phyloP scores from a whole-genome alignment of 2,113 vertebrate genomes.

The Merops nubicus region DNA sequence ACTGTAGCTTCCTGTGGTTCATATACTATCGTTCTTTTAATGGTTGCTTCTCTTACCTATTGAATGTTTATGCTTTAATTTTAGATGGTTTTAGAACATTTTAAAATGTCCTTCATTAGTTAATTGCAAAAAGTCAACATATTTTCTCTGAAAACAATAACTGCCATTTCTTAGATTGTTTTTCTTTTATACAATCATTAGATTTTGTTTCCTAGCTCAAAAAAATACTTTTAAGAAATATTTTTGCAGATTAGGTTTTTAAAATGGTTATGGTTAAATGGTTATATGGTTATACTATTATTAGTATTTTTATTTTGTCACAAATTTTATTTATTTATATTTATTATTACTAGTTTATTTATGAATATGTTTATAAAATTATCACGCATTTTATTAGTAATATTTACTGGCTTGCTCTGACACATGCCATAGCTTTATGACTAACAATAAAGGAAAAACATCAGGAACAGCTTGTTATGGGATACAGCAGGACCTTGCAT shows the following conservation, averaged over 20 bases:
- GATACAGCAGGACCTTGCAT: neutral
- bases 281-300: too few species aligned
- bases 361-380: neutral
- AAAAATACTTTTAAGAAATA: neutral
- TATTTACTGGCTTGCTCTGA: neutral
- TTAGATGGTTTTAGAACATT: neutral
- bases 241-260: neutral
- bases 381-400: neutral
- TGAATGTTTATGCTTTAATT: neutral
- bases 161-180: neutral
- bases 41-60: neutral
- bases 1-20: slow-evolving; percentile 28
- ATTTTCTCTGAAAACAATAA: neutral
- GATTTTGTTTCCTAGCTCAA: neutral
- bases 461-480: neutral
- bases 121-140: neutral
- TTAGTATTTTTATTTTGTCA: neutral
- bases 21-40: neutral
- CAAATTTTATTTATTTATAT: neutral
- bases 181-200: neutral
- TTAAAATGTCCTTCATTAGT: neutral
- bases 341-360: neutral
- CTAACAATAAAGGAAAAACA: neutral
- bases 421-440: rapidly evolving
- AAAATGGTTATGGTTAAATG: neutral